phyloP scores from a whole-genome alignment of 1,140 invertebrate species.

The Ips nitidus region DNA sequence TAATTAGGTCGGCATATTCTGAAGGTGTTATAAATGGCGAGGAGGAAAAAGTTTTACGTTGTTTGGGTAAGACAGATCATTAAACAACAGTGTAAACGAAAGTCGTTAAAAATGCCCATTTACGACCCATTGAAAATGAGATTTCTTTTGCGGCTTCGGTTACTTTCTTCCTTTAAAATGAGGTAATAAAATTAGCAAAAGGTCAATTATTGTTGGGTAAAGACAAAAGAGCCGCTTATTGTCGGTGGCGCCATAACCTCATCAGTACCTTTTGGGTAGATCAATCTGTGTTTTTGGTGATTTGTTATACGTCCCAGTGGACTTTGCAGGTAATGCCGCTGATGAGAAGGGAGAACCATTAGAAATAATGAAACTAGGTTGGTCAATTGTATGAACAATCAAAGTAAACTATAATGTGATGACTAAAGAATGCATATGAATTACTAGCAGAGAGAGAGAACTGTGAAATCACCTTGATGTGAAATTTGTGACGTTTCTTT shows the following conservation, averaged over 20 bases:
- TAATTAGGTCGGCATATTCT: slow-evolving; percentile 17
- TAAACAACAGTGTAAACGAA: slow-evolving; percentile 20
- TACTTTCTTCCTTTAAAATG: slow-evolving; percentile 15
- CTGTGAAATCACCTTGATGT: too few relatives aligned
- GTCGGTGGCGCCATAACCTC: slow-evolving; percentile 19
- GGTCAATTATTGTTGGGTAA: slow-evolving; percentile 23
- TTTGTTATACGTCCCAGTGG: too few relatives aligned
- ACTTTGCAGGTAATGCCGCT: too few relatives aligned
- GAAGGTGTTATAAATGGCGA: slow-evolving; percentile 19
- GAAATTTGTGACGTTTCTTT: too few relatives aligned
- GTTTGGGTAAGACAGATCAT: slow-evolving; percentile 18
- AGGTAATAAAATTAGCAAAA: slow-evolving; percentile 30
- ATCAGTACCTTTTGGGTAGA: too few relatives aligned
- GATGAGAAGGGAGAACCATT: too few relatives aligned
- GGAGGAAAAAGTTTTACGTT: slow-evolving; percentile 16
- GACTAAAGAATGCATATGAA: too few relatives aligned
- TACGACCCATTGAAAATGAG: slow-evolving; percentile 20
- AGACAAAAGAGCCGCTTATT: slow-evolving; percentile 26
- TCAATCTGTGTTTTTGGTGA: too few relatives aligned
- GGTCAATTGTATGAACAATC: too few relatives aligned
- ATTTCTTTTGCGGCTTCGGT: slow-evolving; percentile 11
- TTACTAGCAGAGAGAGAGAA: too few relatives aligned
- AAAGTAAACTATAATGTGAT: too few relatives aligned
- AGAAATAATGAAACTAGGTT: too few relatives aligned
- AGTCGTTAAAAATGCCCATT: slow-evolving; percentile 17